These are phyloP conservation scores for Anoplius nigerrimus DNA, from an alignment of 2,888 invertebrate species.

Conservation along the genomic window DNA sequence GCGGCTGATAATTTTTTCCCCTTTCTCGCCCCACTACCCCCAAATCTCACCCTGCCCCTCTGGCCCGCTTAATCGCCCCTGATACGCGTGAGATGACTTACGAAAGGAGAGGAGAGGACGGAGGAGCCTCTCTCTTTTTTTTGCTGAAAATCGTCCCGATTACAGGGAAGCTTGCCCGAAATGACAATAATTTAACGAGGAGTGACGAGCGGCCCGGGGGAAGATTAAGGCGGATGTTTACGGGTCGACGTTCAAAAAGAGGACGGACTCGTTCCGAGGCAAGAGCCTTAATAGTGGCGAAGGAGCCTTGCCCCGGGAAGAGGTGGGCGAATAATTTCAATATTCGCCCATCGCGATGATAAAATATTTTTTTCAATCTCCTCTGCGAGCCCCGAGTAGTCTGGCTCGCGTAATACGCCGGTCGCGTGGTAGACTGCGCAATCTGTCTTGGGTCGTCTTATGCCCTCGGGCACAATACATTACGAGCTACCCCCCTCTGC, in stretches of 20 bases:
- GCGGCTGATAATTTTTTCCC: slow-evolving; percentile 6
- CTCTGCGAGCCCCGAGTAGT: neutral
- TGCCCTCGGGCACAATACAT: slow-evolving; percentile 25
- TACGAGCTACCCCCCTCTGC: slow-evolving; percentile 25
- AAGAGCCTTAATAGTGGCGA: slow-evolving; percentile 6
- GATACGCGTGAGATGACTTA: neutral
- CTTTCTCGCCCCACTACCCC: neutral
- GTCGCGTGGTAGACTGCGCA: slow-evolving; percentile 22
- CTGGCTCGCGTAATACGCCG: slow-evolving; percentile 12
- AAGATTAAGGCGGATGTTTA: neutral
- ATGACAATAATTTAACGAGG: neutral
- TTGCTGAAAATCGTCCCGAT: neutral
- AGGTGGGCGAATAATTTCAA: slow-evolving; percentile 27
- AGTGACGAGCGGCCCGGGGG: neutral
- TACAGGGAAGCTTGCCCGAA: neutral
- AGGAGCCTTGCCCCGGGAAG: no score
- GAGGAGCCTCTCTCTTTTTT: no score
- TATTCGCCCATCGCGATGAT: neutral
- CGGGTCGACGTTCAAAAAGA: neutral
- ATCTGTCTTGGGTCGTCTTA: slow-evolving; percentile 30
- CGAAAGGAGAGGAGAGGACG: neutral
- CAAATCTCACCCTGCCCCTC: neutral
- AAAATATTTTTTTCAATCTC: slow-evolving; percentile 30
- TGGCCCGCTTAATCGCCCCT: neutral
- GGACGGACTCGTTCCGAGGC: neutral